Conservation (phyloP, 2,888 invertebrate species). For the Lamellibrachia columna region DNA sequence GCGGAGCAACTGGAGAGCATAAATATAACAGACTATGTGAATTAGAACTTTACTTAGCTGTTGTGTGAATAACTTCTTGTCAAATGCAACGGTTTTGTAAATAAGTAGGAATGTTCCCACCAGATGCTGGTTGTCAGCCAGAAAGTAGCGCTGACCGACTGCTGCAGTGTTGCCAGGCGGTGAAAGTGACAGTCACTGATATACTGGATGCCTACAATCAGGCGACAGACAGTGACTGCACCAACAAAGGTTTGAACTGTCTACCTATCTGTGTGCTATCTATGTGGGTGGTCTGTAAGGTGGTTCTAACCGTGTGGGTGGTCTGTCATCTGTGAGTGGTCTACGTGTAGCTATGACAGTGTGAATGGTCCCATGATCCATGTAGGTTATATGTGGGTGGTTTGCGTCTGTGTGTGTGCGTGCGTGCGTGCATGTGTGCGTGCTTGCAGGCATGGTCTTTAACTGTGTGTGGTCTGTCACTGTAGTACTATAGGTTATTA, state of each 20-base stretch:
- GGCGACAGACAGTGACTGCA: constrained; percentile 22
- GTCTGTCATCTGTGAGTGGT: neutral
- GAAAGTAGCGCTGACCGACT: constrained; percentile 56
- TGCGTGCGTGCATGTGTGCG: neutral
- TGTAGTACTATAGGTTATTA: too few relatives aligned
- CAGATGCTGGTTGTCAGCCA: constrained; percentile 35
- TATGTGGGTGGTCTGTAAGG: neutral
- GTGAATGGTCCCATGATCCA: neutral
- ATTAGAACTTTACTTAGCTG: too few relatives aligned
- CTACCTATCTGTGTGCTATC: neutral
- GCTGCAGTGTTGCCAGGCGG: constrained; percentile 42
- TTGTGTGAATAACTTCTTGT: neutral
- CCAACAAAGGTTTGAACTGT: neutral
- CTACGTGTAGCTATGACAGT: too few relatives aligned
- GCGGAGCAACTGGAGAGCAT: too few relatives aligned
- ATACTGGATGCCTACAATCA: constrained; percentile 37
- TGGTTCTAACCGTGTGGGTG: neutral
- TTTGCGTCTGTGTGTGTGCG: neutral
- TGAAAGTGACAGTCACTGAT: constrained; percentile 37
- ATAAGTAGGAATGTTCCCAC: neutral
- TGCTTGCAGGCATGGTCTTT: neutral
- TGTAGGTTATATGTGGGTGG: neutral
- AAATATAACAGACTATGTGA: too few relatives aligned
- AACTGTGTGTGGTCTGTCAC: neutral
- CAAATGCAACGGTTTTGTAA: neutral